These are phyloP conservation scores for Cyphomyrmex costatus DNA, from an alignment of 1,140 invertebrate genomes.

Conservation along the genomic window DNA sequence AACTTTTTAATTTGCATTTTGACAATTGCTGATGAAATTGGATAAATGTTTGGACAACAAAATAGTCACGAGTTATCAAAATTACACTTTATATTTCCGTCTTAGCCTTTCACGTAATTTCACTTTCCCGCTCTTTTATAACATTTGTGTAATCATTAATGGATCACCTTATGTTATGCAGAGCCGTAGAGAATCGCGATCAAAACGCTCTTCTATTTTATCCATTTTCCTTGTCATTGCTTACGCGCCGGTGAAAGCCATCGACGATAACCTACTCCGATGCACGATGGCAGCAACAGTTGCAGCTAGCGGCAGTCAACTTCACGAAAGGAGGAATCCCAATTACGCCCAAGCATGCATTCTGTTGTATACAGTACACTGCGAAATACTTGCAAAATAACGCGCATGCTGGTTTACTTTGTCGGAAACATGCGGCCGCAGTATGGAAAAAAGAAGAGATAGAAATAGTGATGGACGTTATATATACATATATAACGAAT, in stretches of 20 bases:
- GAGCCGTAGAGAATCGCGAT: conserved; percentile 5
- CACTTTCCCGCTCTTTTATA: conserved; percentile 21
- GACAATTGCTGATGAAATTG: background rate
- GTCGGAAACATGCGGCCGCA: conserved; percentile 42
- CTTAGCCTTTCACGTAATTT: conserved; percentile 15
- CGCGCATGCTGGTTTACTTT: conserved; percentile 68
- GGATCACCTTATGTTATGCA: background rate
- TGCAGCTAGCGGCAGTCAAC: conserved; percentile 61
- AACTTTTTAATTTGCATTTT: background rate
- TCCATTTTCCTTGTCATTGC: conserved; percentile 67
- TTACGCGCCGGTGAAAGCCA: conserved; percentile 67
- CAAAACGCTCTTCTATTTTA: background rate
- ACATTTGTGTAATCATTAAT: conserved; percentile 16
- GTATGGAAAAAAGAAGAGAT: background rate
- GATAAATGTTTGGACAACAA: background rate
- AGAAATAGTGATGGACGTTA: background rate
- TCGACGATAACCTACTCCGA: conserved; percentile 70
- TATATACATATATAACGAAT: background rate
- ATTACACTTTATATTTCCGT: background rate
- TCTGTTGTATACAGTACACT: conserved; percentile 26
- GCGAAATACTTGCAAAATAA: conserved; percentile 52
- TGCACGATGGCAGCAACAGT: conserved; percentile 30
- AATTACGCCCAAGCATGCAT: conserved; percentile 64
- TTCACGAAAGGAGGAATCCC: conserved; percentile 68
- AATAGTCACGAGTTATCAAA: background rate